phyloP scores from a whole-genome alignment of 2,113 vertebrate species.

The Ivindomyrus marchei region DNA sequence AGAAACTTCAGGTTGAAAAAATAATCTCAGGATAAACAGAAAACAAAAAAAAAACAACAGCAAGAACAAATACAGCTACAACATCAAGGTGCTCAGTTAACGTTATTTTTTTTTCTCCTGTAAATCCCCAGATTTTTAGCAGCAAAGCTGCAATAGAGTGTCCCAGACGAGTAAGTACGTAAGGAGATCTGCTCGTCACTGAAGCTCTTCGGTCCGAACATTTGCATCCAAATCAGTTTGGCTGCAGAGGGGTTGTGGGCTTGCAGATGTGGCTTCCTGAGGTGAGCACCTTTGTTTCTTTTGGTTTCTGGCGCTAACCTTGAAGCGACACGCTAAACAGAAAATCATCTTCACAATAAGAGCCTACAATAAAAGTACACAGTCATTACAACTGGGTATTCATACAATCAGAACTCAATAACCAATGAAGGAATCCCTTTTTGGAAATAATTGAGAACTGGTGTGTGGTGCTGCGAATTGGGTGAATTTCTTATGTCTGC shows the following conservation, averaged over 20 bases:
- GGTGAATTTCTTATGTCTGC: neutral
- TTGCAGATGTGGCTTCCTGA: neutral
- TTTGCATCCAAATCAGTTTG: neutral
- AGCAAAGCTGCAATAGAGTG: neutral
- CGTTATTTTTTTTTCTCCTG: neutral
- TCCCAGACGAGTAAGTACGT: no score
- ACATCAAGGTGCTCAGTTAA: conserved; percentile 5
- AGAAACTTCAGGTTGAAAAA: conserved; percentile 8
- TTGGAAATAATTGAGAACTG: neutral
- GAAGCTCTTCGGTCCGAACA: neutral
- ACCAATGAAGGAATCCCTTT: neutral
- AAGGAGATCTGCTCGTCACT: neutral
- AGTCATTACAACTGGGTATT: neutral
- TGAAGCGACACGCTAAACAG: neutral
- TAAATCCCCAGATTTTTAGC: neutral
- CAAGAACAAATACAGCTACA: neutral
- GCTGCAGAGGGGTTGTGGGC: neutral
- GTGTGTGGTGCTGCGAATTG: neutral
- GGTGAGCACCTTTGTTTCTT: neutral
- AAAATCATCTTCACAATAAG: neutral
- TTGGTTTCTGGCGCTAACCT: neutral
- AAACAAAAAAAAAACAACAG: neutral
- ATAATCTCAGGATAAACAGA: neutral
- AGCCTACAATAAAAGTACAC: neutral
- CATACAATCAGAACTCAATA: neutral